Conservation (phyloP, 2,888 invertebrate species). For the Trachelus stipa region DNA sequence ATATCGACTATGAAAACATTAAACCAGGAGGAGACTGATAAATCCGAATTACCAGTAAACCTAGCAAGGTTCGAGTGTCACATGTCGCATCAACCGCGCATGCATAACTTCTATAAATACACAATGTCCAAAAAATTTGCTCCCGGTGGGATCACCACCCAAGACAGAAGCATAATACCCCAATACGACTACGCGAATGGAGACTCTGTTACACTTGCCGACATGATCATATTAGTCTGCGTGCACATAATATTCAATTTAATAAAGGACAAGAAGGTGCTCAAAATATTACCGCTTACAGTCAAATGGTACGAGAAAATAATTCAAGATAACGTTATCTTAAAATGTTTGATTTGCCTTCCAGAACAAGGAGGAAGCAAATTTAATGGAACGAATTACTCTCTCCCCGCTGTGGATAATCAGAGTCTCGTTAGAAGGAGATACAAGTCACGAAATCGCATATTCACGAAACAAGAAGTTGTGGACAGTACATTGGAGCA, state of each 20-base stretch:
- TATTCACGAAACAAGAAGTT: constrained; percentile 82
- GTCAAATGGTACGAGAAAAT: constrained; percentile 73
- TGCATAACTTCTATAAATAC: constrained; percentile 82
- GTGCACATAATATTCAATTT: constrained; percentile 73
- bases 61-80: constrained; percentile 86
- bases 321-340: constrained; percentile 43
- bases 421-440: constrained; percentile 82
- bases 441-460: constrained; percentile 78
- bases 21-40: constrained; percentile 42
- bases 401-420: constrained; percentile 69
- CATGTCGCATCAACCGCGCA: constrained; percentile 82
- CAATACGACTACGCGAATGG: constrained; percentile 87
- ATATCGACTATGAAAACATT: constrained; percentile 72
- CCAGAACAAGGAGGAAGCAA: constrained; percentile 40
- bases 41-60: constrained; percentile 73
- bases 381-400: constrained; percentile 36
- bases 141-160: constrained; percentile 64
- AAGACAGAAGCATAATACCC: constrained; percentile 52
- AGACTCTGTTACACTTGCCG: constrained; percentile 83
- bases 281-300: constrained; percentile 72
- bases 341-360: constrained; percentile 55
- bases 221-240: constrained; percentile 82
- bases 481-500: constrained; percentile 74
- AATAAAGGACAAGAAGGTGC: constrained; percentile 51
- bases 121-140: constrained; percentile 66